Conservation (phyloP, 2,113 vertebrate genomes). For the Phalacrocorax brasilianus region DNA sequence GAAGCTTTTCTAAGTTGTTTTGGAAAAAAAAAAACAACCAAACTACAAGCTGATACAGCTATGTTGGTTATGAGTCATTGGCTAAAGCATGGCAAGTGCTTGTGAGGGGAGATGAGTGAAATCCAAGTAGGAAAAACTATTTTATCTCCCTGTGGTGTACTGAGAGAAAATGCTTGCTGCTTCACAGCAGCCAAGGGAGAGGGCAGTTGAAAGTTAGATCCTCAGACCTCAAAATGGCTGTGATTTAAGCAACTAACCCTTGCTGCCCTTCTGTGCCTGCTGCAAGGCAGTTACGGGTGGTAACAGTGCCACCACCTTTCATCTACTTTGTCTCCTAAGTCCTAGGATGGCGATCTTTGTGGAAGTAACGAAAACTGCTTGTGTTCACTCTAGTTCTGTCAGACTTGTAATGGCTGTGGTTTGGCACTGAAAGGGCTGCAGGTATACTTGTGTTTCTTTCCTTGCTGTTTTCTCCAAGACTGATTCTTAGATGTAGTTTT, state of each 20-base stretch:
- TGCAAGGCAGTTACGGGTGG: background rate
- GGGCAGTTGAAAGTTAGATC: background rate
- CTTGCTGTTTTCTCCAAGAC: background rate
- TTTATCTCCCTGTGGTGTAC: background rate
- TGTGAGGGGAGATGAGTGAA: background rate
- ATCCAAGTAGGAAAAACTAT: background rate
- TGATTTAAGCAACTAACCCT: background rate
- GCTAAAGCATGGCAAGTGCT: background rate
- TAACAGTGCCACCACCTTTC: background rate
- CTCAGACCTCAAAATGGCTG: background rate
- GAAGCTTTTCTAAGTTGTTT: background rate
- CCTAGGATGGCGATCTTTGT: background rate
- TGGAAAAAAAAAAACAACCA: too few species aligned
- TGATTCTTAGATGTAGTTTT: background rate
- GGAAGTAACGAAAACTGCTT: background rate
- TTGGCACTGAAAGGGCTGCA: background rate
- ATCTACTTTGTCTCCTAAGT: background rate
- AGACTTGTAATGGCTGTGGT: background rate
- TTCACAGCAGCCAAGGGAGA: background rate
- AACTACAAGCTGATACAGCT: background rate
- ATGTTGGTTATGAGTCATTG: background rate
- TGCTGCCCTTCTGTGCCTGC: background rate
- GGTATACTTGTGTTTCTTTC: background rate
- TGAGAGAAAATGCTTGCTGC: background rate
- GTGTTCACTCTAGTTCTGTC: fast-evolving